Evolutionary conservation across 1,140 invertebrate genomes (phyloP), one percentile per base, ranked within the genome.

Genomic region (Nilaparvata lugens): DNA sequence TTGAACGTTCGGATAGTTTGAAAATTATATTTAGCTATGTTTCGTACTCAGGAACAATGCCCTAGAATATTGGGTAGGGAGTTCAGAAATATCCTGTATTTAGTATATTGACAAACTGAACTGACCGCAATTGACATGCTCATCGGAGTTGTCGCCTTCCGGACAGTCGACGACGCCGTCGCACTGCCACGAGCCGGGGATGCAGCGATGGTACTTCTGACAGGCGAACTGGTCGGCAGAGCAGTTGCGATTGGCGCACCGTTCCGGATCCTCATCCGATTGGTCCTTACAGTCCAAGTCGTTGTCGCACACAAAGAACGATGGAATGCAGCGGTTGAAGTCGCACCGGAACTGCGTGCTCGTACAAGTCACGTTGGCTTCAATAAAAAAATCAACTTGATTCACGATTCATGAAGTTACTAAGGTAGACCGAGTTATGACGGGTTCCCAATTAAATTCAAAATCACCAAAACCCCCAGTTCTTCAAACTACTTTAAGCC

Each of bases 111-210:
- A 4, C 21, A 1, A 48, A 23, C 18, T 45, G 1, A 7, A 60
- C 59, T 60, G 14, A 60, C 59, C 55, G 67, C 87, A 89, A 69
- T 84, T 81, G 13, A 64, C 52, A n/a, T 62, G 48, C 54, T 72
- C 69, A 67, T 89, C 87, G 69, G 88, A 86, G 14, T 81, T 80
- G 57, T 80, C 81, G 66, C 86, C 85, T 56, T 75, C 76, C n/a
- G 75, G 76, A 73, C 90, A 93, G 70, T 93, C 89, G 23, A 79
- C 74, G 67, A 88, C 83, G 25, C 77, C 79, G 70, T 87, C 89
- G 74, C 91, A 93, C 21, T 86, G 81, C 88, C 87, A 92, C 25
- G 86, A 81, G 5, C 73, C 71, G 9, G 87, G 85, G 69, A 92
- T 86, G 60, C 75, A 76, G 5, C 74, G 64, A 5, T 67, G 66